Conservation (phyloP, 2,113 vertebrate genomes). For the Gymnogyps californianus region DNA sequence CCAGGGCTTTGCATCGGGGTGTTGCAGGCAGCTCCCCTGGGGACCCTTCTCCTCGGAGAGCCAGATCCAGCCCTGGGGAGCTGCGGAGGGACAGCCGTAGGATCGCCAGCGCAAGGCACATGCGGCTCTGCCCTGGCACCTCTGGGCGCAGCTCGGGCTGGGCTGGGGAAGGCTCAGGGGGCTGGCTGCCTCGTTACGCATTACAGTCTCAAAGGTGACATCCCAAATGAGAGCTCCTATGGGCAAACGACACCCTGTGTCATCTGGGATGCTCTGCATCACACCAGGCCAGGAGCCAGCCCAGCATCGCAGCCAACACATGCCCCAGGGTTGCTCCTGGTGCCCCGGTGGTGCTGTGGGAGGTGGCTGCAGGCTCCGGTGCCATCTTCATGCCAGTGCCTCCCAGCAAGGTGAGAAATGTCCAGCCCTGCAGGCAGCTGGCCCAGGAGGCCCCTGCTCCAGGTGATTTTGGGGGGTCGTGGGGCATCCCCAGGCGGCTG, state of each 20-base stretch:
- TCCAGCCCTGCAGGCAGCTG: neutral
- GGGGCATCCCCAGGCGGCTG: neutral
- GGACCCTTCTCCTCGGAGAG: neutral
- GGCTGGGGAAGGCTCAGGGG: neutral
- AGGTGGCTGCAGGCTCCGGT: neutral
- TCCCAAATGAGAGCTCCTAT: neutral
- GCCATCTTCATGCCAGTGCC: fast-evolving
- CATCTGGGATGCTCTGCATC: fast-evolving
- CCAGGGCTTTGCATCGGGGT: fast-evolving
- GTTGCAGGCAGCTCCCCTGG: neutral
- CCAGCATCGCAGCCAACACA: neutral
- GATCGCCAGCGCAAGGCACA: fast-evolving
- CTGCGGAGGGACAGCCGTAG: fast-evolving
- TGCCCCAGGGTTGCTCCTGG: neutral
- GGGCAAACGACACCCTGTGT: neutral
- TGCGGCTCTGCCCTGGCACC: neutral
- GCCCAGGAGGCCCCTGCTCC: neutral
- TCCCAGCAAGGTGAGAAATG: neutral
- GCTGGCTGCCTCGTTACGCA: fast-evolving
- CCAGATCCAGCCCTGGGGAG: neutral
- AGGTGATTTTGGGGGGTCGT: neutral
- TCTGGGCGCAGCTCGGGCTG: fast-evolving
- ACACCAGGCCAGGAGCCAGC: neutral
- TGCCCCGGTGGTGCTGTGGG: neutral
- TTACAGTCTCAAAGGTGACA: neutral